A percentile compares a stretch with the other conserved stretches of the same genome.
These are phyloP conservation scores for Pithys albifrons DNA, from an alignment of 2,113 vertebrate species.

Conservation along the genomic window DNA sequence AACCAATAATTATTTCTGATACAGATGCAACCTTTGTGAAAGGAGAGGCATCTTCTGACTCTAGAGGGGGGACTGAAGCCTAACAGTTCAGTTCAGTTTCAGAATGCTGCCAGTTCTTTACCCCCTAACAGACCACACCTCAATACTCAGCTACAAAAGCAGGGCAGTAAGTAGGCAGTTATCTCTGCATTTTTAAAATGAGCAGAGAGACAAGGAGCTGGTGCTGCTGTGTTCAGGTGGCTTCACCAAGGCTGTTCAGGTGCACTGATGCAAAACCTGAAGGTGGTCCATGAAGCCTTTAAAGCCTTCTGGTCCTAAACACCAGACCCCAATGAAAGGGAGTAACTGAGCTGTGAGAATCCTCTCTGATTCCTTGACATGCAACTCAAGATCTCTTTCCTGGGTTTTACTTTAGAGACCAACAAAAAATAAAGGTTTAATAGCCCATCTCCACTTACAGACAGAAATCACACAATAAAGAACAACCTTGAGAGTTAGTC, in stretches of 20 bases:
- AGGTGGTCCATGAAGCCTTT: neutral
- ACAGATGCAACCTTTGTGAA: neutral
- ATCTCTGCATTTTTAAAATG: neutral
- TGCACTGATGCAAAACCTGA: neutral
- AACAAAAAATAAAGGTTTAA: neutral
- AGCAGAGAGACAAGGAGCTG: neutral
- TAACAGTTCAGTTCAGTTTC: neutral
- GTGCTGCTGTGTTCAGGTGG: neutral
- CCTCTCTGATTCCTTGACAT: neutral
- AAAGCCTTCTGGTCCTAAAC: neutral
- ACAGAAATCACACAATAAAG: neutral
- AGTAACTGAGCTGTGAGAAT: neutral
- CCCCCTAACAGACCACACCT: neutral
- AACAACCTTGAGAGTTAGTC: neutral
- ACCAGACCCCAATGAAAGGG: neutral
- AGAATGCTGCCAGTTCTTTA: neutral
- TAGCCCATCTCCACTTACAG: neutral
- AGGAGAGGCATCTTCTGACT: neutral
- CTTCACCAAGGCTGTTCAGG: neutral
- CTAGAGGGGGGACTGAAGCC: neutral
- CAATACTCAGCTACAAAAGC: neutral
- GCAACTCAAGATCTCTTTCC: neutral
- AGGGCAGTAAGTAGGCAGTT: neutral
- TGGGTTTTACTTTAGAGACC: neutral
- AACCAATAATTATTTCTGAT: neutral